Evolutionary conservation across 1,140 invertebrate species (phyloP).

Genomic region (Yoshiicerus persimilis): DNA sequence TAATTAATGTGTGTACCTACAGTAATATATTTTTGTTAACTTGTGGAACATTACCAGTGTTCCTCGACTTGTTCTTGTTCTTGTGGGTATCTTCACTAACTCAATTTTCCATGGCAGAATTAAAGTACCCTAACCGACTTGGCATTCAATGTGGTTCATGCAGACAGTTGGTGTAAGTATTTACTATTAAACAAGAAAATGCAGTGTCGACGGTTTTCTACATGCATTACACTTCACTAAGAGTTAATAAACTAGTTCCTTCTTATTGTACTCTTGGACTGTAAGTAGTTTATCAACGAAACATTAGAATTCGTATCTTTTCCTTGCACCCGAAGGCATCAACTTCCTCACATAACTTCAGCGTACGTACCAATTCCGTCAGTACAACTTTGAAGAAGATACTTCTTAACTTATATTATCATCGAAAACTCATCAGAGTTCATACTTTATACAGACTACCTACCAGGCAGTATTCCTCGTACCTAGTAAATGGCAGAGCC

Average conservation of each 20-base stretch:
- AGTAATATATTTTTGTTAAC: neutral
- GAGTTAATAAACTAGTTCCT: neutral
- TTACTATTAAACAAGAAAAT: too few species aligned
- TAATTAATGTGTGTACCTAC: neutral
- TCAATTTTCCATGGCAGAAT: neutral
- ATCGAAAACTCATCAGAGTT: neutral
- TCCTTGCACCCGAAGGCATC: neutral
- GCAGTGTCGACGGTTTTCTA: too few species aligned
- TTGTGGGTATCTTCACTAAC: neutral
- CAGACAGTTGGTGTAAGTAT: neutral
- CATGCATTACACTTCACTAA: too few species aligned
- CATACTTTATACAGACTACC: neutral
- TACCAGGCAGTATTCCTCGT: neutral
- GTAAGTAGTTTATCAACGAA: neutral
- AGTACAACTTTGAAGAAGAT: neutral
- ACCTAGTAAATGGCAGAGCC: neutral
- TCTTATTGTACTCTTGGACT: neutral
- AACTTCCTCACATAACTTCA: conserved; percentile 1
- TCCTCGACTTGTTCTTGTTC: neutral
- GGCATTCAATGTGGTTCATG: neutral
- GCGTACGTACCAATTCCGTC: neutral
- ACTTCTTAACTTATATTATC: neutral
- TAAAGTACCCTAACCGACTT: neutral
- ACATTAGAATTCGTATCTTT: neutral
- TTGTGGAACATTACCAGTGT: neutral